These are phyloP conservation scores for Lordiphosa andalusiaca DNA, from an alignment of 2,888 invertebrate species.

Conservation along the genomic window DNA sequence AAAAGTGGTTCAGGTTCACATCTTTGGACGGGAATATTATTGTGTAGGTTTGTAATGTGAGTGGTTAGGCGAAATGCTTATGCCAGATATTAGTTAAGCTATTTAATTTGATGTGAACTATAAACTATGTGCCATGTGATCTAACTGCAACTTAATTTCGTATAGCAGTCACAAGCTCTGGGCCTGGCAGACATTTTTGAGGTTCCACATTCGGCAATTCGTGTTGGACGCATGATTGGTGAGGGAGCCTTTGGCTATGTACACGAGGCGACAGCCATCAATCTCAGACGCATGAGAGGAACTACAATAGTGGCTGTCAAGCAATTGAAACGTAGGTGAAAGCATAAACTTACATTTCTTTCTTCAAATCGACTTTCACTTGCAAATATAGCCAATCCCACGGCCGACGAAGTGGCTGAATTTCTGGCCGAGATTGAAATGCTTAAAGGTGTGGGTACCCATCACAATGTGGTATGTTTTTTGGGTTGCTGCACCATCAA, in stretches of 20 bases:
- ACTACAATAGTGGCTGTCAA: slow-evolving; percentile 86
- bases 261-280: slow-evolving; percentile 84
- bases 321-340: slow-evolving; percentile 84
- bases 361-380: not conserved
- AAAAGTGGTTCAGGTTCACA: no score
- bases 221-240: slow-evolving; percentile 82
- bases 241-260: slow-evolving; percentile 90
- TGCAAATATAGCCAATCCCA: slow-evolving; percentile 81
- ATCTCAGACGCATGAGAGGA: slow-evolving; percentile 81
- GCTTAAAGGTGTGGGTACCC: slow-evolving; percentile 88
- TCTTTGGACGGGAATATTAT: no score
- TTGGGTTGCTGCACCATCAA: slow-evolving; percentile 87
- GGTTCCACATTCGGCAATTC: slow-evolving; percentile 72
- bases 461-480: slow-evolving; percentile 87
- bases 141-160: no score
- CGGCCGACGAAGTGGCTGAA: slow-evolving; percentile 84
- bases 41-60: no score
- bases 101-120: no score
- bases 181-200: slow-evolving; percentile 77
- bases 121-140: no score
- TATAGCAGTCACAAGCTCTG: slow-evolving; percentile 73
- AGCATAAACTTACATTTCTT: not conserved
- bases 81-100: no score
- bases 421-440: slow-evolving; percentile 89
- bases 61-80: no score